Conservation (phyloP, 2,113 vertebrate genomes). For the Podarcis raffonei region DNA sequence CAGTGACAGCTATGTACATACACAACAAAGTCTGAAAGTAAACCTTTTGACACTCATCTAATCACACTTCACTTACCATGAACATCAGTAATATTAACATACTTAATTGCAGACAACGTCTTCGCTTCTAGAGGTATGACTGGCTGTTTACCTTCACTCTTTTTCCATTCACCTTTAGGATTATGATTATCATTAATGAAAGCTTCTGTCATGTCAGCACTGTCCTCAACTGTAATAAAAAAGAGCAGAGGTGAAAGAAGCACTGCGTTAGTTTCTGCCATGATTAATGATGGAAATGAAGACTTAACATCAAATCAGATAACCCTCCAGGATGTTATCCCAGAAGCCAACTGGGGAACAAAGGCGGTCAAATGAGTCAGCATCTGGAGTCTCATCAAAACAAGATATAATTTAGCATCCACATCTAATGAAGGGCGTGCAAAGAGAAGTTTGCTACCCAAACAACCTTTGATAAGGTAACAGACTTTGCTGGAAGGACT, state of each 20-base stretch:
- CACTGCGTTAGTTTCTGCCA: constrained; percentile 38
- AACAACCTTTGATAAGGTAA: background rate
- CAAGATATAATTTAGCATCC: constrained; percentile 10
- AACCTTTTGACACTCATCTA: background rate
- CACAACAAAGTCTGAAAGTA: background rate
- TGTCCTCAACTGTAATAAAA: constrained; percentile 48
- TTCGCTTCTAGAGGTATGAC: constrained; percentile 36
- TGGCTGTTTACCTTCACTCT: constrained; percentile 16
- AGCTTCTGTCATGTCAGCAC: constrained; percentile 46
- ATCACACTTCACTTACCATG: constrained; percentile 19
- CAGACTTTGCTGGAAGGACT: background rate
- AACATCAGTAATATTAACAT: constrained; percentile 43
- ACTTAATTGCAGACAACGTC: constrained; percentile 42
- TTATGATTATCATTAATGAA: constrained; percentile 12
- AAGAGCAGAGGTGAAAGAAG: constrained; percentile 39
- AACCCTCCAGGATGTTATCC: constrained; percentile 8
- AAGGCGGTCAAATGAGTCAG: constrained; percentile 48
- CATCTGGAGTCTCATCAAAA: background rate
- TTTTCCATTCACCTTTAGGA: constrained; percentile 46
- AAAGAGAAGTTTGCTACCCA: background rate
- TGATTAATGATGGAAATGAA: constrained; percentile 56
- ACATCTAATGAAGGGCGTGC: background rate
- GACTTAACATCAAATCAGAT: constrained; percentile 52
- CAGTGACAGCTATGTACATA: background rate
- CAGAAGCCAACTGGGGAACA: constrained; percentile 26